Base-by-base conservation (phyloP, 2,113 vertebrate species). In the Dascyllus trimaculatus region DNA sequence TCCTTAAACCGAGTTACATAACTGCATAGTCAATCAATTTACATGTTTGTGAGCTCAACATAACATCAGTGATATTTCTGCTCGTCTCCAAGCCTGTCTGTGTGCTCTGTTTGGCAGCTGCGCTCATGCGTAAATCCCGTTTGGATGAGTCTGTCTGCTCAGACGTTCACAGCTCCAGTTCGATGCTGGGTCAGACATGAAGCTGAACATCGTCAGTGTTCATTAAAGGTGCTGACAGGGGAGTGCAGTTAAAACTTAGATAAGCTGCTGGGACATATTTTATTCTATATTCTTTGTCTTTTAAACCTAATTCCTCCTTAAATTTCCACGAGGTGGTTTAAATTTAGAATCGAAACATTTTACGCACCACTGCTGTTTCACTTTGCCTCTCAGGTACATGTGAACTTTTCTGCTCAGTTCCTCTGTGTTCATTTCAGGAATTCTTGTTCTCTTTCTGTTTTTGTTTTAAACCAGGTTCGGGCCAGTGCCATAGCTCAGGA, bases 401-500 rank as follows among this genome's bases (percentile, higher is more conserved):
- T 80, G 75, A 77, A 71, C 82, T 74, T 77, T 74, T 54, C 54
- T 49, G 8, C 29, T 49, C 24, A 8, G 5, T n/a, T 19, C 59
- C 25, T 40, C 11, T 43, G 35, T 40, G 29, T 49, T 40, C 1
- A 0, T 38, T 71, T 11, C 13, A 43, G 40, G 40, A 0, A 14
- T 38, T 1, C 21, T 8, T 3, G 9, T 52, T 11, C 51, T 25
- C 5, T 25, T 6, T 58, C 0, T 19, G 26, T 54, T 4, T 7
- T 26, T 63, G 35, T 32, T 43, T n/a, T 3, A 14, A 26, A 26
- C 38, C 93, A 97, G 97, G 97, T 97, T 15, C 95, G 97, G 32
- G 97, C 97, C 85, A 98, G 97, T 14, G 97, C 97, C 88, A 98
- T 98, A 1, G 97, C 97, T 2, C 97, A 98, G 52, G 97, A 98